Evolutionary conservation across 1,140 invertebrate genomes (phyloP), one percentile per base, ranked within the genome.

Genomic region (Drosophila gunungcola): DNA sequence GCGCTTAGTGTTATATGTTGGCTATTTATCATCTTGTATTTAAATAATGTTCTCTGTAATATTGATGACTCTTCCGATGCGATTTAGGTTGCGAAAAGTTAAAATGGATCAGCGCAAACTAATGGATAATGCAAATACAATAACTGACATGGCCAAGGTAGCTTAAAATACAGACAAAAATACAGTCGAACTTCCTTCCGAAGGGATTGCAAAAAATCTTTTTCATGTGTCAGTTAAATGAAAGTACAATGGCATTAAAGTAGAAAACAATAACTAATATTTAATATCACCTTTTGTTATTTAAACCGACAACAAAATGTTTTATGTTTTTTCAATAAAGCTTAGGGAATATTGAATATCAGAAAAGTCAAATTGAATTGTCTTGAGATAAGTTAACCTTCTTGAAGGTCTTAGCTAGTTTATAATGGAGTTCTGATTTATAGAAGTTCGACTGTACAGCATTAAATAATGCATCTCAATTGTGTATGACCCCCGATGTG

Each of bases 111-210:
- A 99, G 95, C 94, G 99, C 93, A 99, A 99, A 94, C 93, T 99
- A 83, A 98, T 98, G 96, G 99, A 99, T 93, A 99, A 99, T 93
- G 97, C 98, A 79, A 99, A 99, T 92, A 99, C 98, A 53, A 97
- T 99, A 92, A 99, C 98, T 54, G 99, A 99, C 93, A 99, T 99
- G 97, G 98, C 98, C 85, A 99, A 99, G 96, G 99, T 99, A 96
- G 94, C 93, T 91, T 76, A 36, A 53, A 57, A 27, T 90, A 75
- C 38, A 49, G 63, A 63, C 48, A 39, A 41, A 49, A 27, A 32
- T 21, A 21, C 34, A 73, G 12, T 9, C 32, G 61, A 34, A 36
- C 21, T 52, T 67, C 12, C 16, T 13, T 62, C 0, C 10, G 2
- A 32, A 32, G 29, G 16, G n/a, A n/a, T n/a, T n/a, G n/a, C n/a